Conservation (phyloP, 1,140 invertebrate genomes). For the Drosophila equinoxialis region DNA sequence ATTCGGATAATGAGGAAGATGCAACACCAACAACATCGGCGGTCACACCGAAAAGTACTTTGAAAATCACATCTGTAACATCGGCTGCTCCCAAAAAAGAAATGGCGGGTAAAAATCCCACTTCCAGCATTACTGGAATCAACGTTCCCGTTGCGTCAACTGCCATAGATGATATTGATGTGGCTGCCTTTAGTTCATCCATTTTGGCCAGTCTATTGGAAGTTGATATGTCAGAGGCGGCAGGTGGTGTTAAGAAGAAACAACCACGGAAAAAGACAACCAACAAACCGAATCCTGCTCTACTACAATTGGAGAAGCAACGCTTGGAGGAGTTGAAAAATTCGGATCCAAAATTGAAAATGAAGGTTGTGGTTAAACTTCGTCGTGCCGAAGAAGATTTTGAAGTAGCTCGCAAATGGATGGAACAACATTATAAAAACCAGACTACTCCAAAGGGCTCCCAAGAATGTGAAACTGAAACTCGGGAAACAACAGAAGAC, state of each 20-base stretch:
- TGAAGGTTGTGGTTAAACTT: conserved; percentile 60
- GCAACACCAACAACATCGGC: conserved; percentile 14
- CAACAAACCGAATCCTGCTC: conserved; percentile 76
- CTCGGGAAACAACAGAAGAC: background rate
- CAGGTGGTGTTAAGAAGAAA: conserved; percentile 56
- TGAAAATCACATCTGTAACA: conserved; percentile 59
- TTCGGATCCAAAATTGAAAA: conserved; percentile 72
- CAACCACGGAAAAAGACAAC: conserved; percentile 79
- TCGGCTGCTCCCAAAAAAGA: conserved; percentile 34
- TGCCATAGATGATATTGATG: conserved; percentile 46
- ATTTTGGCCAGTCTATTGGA: conserved; percentile 76
- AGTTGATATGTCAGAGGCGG: conserved; percentile 61
- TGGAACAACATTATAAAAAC: conserved; percentile 6
- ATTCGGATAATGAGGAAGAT: conserved; percentile 82
- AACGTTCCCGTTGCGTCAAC: background rate
- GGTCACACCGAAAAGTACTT: background rate
- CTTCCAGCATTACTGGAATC: background rate
- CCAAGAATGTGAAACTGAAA: background rate
- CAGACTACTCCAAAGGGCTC: background rate
- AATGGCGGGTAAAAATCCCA: background rate
- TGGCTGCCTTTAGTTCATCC: conserved; percentile 65
- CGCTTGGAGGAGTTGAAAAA: conserved; percentile 71
- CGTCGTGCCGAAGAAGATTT: conserved; percentile 63
- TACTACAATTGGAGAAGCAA: conserved; percentile 67
- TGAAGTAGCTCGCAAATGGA: conserved; percentile 60